phyloP scores from a whole-genome alignment of 2,888 invertebrate genomes.

The Ormyrus labotus region DNA sequence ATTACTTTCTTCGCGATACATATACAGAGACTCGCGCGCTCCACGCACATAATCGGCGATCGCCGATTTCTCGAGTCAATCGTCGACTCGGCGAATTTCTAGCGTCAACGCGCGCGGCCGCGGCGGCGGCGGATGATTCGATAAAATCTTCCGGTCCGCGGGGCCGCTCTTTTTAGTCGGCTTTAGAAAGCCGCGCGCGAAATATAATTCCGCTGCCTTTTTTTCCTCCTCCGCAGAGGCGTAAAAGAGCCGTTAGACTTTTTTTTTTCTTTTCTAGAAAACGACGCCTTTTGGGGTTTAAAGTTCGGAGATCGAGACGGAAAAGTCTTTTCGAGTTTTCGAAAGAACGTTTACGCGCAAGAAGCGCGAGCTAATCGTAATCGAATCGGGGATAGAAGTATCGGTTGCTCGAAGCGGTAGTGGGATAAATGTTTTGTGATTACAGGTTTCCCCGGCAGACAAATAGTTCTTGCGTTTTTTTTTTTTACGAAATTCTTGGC shows the following conservation, averaged over 20 bases:
- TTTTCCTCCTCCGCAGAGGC: neutral
- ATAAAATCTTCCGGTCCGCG: conserved; percentile 37
- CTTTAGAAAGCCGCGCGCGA: conserved; percentile 32
- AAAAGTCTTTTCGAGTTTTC: no score
- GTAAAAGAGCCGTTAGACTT: conserved; percentile 25
- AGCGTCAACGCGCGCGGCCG: neutral
- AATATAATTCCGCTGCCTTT: neutral
- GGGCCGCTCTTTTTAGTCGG: conserved; percentile 22
- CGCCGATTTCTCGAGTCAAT: conserved; percentile 12
- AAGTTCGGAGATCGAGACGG: no score
- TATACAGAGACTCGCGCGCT: no score
- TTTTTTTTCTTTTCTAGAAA: neutral
- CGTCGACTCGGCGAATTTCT: neutral
- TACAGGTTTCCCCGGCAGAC: no score
- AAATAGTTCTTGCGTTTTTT: no score
- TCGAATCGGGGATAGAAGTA: neutral
- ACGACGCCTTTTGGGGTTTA: no score
- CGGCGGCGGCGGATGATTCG: conserved; percentile 5
- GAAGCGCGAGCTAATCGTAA: no score
- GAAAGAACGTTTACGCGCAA: no score
- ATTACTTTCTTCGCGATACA: no score
- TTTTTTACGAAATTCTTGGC: no score
- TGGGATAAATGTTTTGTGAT: no score
- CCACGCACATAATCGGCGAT: neutral
- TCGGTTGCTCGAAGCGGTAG: no score